These are phyloP conservation scores for Thymallus thymallus DNA, from an alignment of 2,113 vertebrate genomes.

Conservation along the genomic window DNA sequence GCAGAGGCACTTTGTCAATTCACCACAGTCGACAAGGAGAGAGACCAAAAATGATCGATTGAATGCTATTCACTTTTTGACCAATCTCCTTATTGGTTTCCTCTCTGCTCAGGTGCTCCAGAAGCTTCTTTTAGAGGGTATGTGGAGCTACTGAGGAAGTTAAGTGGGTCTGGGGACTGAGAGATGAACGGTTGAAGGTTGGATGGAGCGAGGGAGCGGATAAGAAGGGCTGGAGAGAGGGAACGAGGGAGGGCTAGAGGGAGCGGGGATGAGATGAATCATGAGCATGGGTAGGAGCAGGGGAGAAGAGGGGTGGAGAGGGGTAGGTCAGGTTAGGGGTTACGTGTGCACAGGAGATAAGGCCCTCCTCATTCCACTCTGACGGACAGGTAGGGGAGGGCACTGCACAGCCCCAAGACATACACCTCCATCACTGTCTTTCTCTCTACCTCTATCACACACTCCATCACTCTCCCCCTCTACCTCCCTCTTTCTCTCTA, in stretches of 20 bases:
- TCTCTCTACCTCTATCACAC: constrained; percentile 51
- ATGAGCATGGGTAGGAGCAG: constrained; percentile 74
- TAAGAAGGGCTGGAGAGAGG: constrained; percentile 33
- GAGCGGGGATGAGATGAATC: constrained; percentile 76
- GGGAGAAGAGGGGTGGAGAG: constrained; percentile 75
- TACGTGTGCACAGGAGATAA: constrained; percentile 92
- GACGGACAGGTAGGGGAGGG: constrained; percentile 73
- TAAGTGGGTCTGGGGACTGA: constrained; percentile 64
- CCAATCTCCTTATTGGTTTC: constrained; percentile 27
- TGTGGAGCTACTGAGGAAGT: constrained; percentile 65
- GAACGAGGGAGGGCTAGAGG: too few relatives aligned
- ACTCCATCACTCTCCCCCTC: constrained; percentile 49
- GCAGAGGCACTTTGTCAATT: constrained; percentile 43
- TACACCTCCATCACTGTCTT: constrained; percentile 33
- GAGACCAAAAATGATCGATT: constrained; percentile 36
- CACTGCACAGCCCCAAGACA: constrained; percentile 62
- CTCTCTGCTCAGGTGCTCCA: not conserved
- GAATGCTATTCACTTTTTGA: not conserved
- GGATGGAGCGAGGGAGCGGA: not conserved
- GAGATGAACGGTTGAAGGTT: constrained; percentile 40
- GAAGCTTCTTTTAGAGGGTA: constrained; percentile 52
- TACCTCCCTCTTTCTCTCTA: not conserved
- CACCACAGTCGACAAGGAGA: constrained; percentile 32
- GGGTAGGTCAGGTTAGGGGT: constrained; percentile 92
- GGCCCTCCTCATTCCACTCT: constrained; percentile 87